Conservation (phyloP, 2,888 invertebrate genomes). For the Eustalomyia histrio region DNA sequence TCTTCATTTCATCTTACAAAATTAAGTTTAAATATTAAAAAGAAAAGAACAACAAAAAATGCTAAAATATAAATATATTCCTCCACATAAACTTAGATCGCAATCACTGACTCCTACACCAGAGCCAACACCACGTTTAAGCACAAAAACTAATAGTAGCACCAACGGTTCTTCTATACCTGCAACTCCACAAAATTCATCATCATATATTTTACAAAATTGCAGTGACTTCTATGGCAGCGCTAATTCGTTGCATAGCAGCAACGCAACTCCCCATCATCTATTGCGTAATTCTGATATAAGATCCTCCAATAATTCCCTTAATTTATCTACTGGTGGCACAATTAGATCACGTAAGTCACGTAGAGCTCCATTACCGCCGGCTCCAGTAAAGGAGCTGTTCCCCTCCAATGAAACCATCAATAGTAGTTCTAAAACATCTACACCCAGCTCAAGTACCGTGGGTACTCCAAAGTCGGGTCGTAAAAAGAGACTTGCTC, state of each 20-base stretch:
- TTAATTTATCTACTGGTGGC: conserved; percentile 72
- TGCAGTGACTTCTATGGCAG: conserved; percentile 73
- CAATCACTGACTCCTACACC: conserved; percentile 74
- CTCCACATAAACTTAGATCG: conserved; percentile 74
- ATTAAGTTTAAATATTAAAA: conserved; percentile 3
- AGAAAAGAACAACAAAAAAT: conserved; percentile 66
- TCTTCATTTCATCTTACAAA: conserved; percentile 6
- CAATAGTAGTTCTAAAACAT: conserved; percentile 68
- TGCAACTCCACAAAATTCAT: conserved; percentile 43
- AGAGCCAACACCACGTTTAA: conserved; percentile 73
- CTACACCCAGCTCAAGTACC: conserved; percentile 72
- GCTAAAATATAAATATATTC: conserved; percentile 77
- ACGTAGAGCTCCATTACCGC: conserved; percentile 74
- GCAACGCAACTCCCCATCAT: conserved; percentile 60
- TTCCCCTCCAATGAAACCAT: conserved; percentile 67
- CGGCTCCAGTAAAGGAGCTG: conserved; percentile 69
- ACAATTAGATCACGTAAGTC: conserved; percentile 72
- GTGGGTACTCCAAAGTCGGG: conserved; percentile 79
- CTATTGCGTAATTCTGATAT: conserved; percentile 71
- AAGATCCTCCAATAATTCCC: conserved; percentile 72
- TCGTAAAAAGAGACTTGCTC: conserved; percentile 84
- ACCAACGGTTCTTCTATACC: background rate
- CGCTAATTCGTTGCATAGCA: conserved; percentile 69
- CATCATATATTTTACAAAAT: conserved; percentile 69
- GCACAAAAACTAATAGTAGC: conserved; percentile 65